Evolutionary conservation across 2,797 vertebrate genomes (phyloP), one percentile per base, ranked within the genome.

Genomic region (Amblyopsis hoosieri): DNA sequence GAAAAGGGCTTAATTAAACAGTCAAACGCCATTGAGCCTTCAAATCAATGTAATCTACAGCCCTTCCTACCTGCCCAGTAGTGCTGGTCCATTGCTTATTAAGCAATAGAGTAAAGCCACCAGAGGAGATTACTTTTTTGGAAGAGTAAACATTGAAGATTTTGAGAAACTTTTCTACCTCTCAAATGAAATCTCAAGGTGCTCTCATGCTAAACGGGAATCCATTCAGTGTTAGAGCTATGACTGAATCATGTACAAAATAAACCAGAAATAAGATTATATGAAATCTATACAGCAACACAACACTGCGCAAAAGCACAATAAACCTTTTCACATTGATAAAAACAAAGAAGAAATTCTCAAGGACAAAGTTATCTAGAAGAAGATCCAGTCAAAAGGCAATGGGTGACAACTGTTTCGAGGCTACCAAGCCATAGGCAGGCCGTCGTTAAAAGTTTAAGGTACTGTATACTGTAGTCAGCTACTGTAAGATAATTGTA

Each of bases 11-110:
- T 78, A 80, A 86, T 86, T 66, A 72, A 75, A 64, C 46, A 58
- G 57, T 50, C 70, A 76, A 74, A 78, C 75, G 66, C 66, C 67
- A 81, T 62, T 55, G 64, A 75, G 68, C 31, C 59, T 60, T 71
- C 63, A 65, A 79, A 83, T 84, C 70, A 70, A 76, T 84, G 83
- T 80, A 62, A 67, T 54, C 69, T 77, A 74, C 65, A 78, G 67
- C 55, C 54, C 60, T 23, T 23, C 23, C 69, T 64, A 63, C 74
- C 76, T 74, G 64, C 54, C 74, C 37, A 52, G 78, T 74, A 17
- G 72, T 62, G 68, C 33, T 15, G 68, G 71, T 76, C 66, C 58
- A 45, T 50, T 64, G 68, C 56, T 85, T 73, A 78, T 76, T 56
- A 82, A 79, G 76, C 56, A 68, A 74, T 76, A 66, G 76, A 48